phyloP scores from a whole-genome alignment of 2,113 vertebrate species.

The Chaetura pelagica region DNA sequence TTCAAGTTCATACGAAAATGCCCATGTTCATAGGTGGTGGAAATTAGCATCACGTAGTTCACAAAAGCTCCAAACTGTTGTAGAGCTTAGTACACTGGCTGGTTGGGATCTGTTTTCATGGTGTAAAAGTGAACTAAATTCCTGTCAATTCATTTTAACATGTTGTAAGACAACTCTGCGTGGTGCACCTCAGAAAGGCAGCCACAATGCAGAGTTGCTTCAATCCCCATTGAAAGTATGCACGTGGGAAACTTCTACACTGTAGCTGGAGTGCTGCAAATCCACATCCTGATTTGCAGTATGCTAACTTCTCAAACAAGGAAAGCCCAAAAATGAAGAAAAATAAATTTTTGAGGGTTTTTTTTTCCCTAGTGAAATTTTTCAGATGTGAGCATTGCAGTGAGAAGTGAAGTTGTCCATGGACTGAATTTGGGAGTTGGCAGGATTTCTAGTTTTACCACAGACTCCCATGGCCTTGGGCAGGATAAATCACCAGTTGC shows the following conservation, averaged over 20 bases:
- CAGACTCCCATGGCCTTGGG: neutral
- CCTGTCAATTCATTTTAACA: neutral
- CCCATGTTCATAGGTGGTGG: neutral
- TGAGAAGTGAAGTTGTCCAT: neutral
- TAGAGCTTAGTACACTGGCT: neutral
- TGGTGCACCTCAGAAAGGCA: neutral
- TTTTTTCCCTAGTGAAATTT: neutral
- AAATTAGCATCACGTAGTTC: neutral
- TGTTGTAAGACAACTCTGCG: fast-evolving
- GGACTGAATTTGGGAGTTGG: neutral
- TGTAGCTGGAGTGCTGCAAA: neutral
- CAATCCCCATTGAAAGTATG: fast-evolving
- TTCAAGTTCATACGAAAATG: neutral
- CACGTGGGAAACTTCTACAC: neutral
- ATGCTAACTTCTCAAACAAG: neutral
- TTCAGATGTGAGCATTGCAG: neutral
- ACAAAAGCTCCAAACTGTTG: neutral
- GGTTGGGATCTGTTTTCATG: neutral
- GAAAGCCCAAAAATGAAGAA: neutral
- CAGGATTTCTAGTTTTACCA: neutral
- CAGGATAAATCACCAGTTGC: neutral
- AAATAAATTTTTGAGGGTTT: neutral
- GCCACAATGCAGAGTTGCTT: neutral
- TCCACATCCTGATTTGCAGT: neutral
- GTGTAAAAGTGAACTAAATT: neutral